Conservation (phyloP, 2,888 invertebrate species). For the Ochropacha duplaris region DNA sequence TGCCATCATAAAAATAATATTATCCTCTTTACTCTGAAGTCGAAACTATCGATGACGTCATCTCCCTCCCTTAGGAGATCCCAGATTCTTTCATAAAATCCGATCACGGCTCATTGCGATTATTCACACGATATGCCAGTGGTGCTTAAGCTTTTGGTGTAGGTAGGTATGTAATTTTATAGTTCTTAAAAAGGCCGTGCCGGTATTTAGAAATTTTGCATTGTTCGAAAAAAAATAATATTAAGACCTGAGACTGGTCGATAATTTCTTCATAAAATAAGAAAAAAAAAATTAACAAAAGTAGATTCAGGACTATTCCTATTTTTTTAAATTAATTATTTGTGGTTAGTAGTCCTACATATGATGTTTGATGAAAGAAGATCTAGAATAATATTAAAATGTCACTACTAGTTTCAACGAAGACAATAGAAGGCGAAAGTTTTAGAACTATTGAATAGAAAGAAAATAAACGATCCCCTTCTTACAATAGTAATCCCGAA, state of each 20-base stretch:
- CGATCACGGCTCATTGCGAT: constrained; percentile 64
- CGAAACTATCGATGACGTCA: constrained; percentile 64
- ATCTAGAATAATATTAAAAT: background rate
- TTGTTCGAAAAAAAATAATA: too few species aligned
- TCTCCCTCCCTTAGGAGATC: constrained; percentile 44
- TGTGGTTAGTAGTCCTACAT: too few species aligned
- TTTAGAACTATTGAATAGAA: constrained; percentile 57
- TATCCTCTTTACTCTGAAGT: background rate
- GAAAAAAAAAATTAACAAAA: too few species aligned
- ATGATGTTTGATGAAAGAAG: background rate
- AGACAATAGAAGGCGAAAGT: constrained; percentile 32
- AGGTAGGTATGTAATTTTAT: too few species aligned
- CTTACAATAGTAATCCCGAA: constrained; percentile 79
- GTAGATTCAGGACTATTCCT: too few species aligned
- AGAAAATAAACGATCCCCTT: constrained; percentile 80
- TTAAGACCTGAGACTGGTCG: too few species aligned
- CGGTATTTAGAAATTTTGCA: too few species aligned
- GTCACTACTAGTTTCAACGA: background rate
- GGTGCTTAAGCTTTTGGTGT: constrained; percentile 50
- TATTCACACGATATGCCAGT: constrained; percentile 68
- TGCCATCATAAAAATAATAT: background rate
- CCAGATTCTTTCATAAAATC: constrained; percentile 74
- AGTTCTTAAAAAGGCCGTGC: too few species aligned
- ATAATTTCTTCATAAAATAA: too few species aligned
- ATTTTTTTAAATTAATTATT: too few species aligned